Evolutionary conservation across 2,113 vertebrate genomes (phyloP), one percentile per base, ranked within the genome.

Genomic region (Parotia lawesii): DNA sequence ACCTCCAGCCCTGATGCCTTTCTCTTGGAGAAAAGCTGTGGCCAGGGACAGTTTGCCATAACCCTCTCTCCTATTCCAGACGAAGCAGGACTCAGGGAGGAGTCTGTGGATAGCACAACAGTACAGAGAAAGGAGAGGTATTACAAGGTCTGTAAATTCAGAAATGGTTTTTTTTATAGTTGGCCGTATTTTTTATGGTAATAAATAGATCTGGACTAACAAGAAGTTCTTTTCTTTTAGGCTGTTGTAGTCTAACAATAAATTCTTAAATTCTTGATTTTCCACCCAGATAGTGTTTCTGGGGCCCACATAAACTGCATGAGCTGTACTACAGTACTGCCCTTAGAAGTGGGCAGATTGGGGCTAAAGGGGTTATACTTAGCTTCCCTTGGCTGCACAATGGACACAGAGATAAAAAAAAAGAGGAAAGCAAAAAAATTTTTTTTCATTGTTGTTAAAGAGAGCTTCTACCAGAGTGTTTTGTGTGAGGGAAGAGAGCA

Each of bases 361-460:
- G 69, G 19, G 4, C 17, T 37, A 0, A 40, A n/a, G 4, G 4
- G 7, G 2, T 72, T 92, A 31, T 35, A 28, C 1, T 8, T 85
- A 11, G 9, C 18, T 75, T 82, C 19, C 24, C 9, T 35, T 64
- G 37, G 24, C 3, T 31, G 4, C 17, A 44, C 9, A 66, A 67
- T 42, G 14, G 66, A 22, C 27, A 44, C 3, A 60, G 24, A 57
- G 17, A 35, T 37, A 40, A 40, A 77, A 58, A 58, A 53, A 40
- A 64, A 57, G 5, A 48, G 21, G 27, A 64, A 67, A 45, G 11
- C 11, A 51, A 48, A 72, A 70, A 7, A 1, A 1, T 0, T 8
- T 2, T 31, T 37, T 61, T 33, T 11, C 9, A 14, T 69, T 45
- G 2, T 24, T 60, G 0, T 28, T 66, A 15, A 21, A 17, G 53